Evolutionary conservation across 2,797 vertebrate genomes (phyloP).

Genomic region (Hydrocynus forskahlii): DNA sequence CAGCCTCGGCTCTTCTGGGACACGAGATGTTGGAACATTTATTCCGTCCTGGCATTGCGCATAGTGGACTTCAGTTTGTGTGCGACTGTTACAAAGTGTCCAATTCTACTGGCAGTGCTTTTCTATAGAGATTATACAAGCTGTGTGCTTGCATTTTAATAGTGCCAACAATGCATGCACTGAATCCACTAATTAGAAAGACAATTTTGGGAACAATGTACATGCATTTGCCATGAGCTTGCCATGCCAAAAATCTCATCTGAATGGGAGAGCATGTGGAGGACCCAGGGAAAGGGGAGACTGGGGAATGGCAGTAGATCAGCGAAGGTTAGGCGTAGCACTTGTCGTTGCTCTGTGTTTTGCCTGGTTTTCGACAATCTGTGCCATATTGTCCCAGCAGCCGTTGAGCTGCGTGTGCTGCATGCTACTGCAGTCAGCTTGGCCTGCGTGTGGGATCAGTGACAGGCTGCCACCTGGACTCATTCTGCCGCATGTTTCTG

Average conservation of each 20-base stretch:
- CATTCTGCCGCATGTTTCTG: slow-evolving; percentile 23
- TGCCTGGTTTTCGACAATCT: slow-evolving; percentile 19
- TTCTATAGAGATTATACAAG: neutral
- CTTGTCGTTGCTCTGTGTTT: neutral
- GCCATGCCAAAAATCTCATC: neutral
- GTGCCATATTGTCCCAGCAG: slow-evolving; percentile 30
- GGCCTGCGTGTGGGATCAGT: neutral
- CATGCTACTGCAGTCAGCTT: slow-evolving; percentile 4
- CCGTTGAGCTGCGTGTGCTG: slow-evolving; percentile 13
- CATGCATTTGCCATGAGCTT: neutral
- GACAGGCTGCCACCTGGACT: slow-evolving; percentile 20
- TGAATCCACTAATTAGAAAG: neutral
- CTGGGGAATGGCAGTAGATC: neutral
- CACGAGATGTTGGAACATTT: neutral
- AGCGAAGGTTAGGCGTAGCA: neutral
- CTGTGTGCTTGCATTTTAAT: neutral
- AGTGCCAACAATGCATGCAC: neutral
- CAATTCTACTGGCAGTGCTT: neutral
- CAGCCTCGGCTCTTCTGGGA: neutral
- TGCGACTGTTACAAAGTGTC: neutral
- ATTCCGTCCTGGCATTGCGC: neutral
- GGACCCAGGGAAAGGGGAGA: neutral
- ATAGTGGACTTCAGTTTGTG: neutral
- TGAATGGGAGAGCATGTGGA: neutral
- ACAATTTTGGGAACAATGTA: neutral